Evolutionary conservation across 2,888 invertebrate species (phyloP).

Genomic region (Nemapogon koenigi): DNA sequence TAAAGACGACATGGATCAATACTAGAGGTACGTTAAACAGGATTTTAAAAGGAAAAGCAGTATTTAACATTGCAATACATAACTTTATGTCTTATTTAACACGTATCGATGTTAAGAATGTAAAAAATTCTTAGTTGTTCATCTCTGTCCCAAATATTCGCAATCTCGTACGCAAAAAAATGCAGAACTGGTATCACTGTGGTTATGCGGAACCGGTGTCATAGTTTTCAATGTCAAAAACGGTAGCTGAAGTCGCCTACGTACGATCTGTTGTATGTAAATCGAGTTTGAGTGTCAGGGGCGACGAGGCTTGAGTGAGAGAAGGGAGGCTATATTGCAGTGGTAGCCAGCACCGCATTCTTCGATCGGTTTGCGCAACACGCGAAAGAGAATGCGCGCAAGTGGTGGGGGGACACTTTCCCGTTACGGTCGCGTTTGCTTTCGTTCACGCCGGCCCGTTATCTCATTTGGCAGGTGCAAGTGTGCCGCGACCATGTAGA

Average conservation of each 20-base stretch:
- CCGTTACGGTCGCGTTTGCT: slow-evolving; percentile 54
- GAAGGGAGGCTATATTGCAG: slow-evolving; percentile 6
- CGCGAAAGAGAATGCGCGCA: slow-evolving; percentile 44
- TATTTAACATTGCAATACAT: no score
- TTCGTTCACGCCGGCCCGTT: slow-evolving; percentile 54
- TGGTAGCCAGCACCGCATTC: slow-evolving; percentile 15
- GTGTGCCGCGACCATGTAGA: slow-evolving; percentile 35
- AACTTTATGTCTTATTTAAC: no score
- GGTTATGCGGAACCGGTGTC: background rate
- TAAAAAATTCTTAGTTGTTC: no score
- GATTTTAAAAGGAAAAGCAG: no score
- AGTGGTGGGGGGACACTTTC: slow-evolving; percentile 40
- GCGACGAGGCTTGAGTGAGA: slow-evolving; percentile 20
- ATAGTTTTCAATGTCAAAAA: slow-evolving; percentile 24
- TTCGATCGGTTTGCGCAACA: slow-evolving; percentile 51
- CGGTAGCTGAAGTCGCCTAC: slow-evolving; percentile 16
- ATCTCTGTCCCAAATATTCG: no score
- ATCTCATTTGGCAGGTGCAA: slow-evolving; percentile 60
- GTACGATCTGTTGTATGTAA: slow-evolving; percentile 27
- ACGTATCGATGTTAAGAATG: no score
- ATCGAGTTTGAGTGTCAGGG: slow-evolving; percentile 28
- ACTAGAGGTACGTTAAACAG: no score
- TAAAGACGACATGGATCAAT: no score
- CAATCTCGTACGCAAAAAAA: no score
- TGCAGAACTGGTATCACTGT: background rate